These are phyloP conservation scores for Aphelocoma coerulescens DNA, from an alignment of 2,113 vertebrate genomes.

Conservation along the genomic window DNA sequence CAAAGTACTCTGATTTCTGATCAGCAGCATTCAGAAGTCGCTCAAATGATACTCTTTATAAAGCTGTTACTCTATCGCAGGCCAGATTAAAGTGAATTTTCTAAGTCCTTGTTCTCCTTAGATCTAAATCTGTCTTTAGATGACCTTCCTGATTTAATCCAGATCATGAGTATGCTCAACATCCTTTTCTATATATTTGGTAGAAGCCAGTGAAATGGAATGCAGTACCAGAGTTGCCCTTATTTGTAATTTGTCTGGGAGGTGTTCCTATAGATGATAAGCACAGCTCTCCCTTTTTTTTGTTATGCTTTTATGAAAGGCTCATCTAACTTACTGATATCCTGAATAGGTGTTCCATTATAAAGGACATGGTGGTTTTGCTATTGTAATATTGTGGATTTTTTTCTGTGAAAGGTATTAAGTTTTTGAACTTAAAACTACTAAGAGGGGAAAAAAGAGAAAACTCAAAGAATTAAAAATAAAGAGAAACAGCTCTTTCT, in stretches of 20 bases:
- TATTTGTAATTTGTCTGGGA: conserved; percentile 14
- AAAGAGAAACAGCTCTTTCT: background rate
- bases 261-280: conserved; percentile 23
- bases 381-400: background rate
- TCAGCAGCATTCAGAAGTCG: background rate
- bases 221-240: background rate
- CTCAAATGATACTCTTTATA: background rate
- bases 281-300: background rate
- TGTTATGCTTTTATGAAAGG: conserved; percentile 29
- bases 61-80: background rate
- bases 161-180: background rate
- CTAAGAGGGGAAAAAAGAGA: background rate
- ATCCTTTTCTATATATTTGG: background rate
- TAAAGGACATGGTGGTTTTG: background rate
- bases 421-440: conserved; percentile 8
- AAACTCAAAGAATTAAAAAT: background rate
- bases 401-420: conserved; percentile 16
- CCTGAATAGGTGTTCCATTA: conserved; percentile 65
- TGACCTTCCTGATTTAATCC: conserved; percentile 42
- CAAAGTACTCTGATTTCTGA: background rate
- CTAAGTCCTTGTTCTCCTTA: background rate
- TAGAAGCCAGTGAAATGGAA: conserved; percentile 30
- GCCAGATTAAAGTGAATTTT: conserved; percentile 15
- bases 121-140: conserved; percentile 4
- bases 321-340: conserved; percentile 7